Conservation (phyloP, 2,113 vertebrate genomes). For the Saguinus imperator region DNA sequence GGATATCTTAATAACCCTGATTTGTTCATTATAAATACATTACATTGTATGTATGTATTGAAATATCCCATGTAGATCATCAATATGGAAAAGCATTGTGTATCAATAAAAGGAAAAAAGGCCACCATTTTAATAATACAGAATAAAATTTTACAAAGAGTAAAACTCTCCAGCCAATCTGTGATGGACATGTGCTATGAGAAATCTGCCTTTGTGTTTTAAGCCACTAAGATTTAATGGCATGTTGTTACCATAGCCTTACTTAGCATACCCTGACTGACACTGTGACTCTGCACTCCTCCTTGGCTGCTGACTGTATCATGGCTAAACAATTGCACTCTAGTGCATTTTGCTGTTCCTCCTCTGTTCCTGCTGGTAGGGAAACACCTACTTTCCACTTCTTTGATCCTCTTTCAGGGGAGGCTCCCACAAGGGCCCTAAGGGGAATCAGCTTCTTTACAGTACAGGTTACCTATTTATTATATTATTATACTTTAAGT, state of each 20-base stretch:
- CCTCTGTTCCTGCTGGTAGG: background rate
- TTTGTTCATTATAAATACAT: no score
- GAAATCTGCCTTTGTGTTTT: background rate
- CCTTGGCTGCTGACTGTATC: background rate
- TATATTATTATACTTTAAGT: no score
- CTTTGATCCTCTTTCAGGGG: background rate
- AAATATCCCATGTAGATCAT: no score
- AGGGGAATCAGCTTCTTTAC: background rate
- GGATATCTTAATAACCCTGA: no score
- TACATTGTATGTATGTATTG: no score
- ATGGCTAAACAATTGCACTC: background rate
- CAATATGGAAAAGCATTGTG: no score
- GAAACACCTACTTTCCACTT: background rate
- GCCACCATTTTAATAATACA: no score
- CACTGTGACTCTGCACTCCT: background rate
- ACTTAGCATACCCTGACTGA: no score
- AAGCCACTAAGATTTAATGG: background rate
- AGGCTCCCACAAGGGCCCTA: background rate
- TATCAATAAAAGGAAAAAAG: no score
- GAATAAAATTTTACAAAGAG: background rate
- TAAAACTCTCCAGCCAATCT: background rate
- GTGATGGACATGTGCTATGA: background rate
- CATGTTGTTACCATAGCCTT: background rate
- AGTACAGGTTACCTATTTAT: background rate
- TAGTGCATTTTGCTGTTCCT: background rate